These are phyloP conservation scores for Pantherophis guttatus DNA, from an alignment of 2,113 vertebrate genomes.

Conservation along the genomic window DNA sequence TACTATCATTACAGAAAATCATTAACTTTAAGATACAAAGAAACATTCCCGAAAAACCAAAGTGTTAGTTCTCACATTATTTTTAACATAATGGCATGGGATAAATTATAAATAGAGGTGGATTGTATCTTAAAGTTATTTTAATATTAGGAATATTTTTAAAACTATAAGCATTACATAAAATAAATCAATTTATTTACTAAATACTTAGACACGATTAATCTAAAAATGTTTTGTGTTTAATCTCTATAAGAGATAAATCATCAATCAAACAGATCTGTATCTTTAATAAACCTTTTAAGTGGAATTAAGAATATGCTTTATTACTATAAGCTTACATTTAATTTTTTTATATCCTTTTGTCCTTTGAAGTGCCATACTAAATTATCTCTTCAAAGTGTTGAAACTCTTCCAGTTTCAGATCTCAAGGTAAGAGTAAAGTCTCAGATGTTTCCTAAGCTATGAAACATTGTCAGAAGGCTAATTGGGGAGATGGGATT, in stretches of 20 bases:
- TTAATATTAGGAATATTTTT: neutral
- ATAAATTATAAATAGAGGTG: neutral
- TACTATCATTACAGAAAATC: neutral
- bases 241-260: neutral
- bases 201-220: neutral
- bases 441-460: slow-evolving; percentile 3
- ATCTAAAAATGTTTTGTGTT: neutral
- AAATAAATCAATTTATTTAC: neutral
- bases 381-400: slow-evolving; percentile 46
- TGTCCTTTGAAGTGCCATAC: slow-evolving; percentile 64
- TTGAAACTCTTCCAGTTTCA: slow-evolving; percentile 26
- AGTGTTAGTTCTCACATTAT: neutral
- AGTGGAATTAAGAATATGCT: neutral
- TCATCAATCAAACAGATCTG: neutral
- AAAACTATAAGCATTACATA: neutral
- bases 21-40: neutral
- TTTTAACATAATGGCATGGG: neutral
- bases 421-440: slow-evolving; percentile 65
- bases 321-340: neutral
- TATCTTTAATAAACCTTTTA: neutral
- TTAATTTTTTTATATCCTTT: slow-evolving; percentile 31
- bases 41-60: neutral
- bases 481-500: neutral
- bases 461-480: neutral
- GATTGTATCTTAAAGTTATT: neutral